Evolutionary conservation across 2,888 invertebrate species (phyloP).

Genomic region (Hoplodrina blanda): DNA sequence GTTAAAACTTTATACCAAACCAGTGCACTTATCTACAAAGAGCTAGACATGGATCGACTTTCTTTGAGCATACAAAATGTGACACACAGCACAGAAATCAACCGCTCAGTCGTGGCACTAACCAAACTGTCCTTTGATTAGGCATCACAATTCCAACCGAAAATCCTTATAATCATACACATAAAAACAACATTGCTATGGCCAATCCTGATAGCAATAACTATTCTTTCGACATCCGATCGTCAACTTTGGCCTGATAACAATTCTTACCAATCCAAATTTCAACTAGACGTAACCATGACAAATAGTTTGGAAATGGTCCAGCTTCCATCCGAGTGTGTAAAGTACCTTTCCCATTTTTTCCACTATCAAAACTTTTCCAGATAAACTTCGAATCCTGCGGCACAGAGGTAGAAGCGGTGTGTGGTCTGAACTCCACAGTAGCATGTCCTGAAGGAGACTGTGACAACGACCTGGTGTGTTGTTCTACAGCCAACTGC

Average conservation of each 20-base stretch:
- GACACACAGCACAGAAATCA: neutral
- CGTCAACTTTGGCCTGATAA: too few relatives aligned
- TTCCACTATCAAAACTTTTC: neutral
- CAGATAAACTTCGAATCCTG: constrained; percentile 87
- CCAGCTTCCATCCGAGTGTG: neutral
- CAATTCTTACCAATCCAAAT: too few relatives aligned
- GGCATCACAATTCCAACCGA: neutral
- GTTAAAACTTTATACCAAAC: neutral
- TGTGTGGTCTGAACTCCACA: constrained; percentile 82
- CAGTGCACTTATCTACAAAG: too few relatives aligned
- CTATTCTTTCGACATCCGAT: neutral
- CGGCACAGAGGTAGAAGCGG: constrained; percentile 83
- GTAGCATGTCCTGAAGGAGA: constrained; percentile 79
- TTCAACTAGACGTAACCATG: neutral
- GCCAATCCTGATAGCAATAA: too few relatives aligned
- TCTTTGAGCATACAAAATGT: too few relatives aligned
- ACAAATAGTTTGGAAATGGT: neutral
- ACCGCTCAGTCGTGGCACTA: too few relatives aligned
- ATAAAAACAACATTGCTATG: neutral
- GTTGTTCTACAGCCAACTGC: constrained; percentile 83
- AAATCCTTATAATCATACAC: neutral
- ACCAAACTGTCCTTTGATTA: neutral
- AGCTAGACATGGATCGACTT: too few relatives aligned
- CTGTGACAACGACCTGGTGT: constrained; percentile 83
- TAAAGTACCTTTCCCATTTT: too few relatives aligned